Base-by-base conservation (phyloP, 1,140 invertebrate species). In the Sitobion miscanthi region DNA sequence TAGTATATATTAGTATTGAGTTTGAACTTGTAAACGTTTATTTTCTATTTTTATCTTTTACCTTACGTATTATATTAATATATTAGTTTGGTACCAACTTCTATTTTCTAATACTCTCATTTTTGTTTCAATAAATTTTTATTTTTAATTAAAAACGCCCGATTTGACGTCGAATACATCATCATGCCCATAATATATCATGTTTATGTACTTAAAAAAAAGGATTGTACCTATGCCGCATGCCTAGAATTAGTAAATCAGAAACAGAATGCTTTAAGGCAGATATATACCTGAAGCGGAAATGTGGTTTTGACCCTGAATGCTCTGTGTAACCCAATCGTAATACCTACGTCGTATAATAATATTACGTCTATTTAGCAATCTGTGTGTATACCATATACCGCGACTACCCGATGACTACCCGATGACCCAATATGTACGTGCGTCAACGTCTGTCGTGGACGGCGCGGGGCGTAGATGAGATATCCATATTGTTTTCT, bases 261-360 rank as follows among this genome's bases (percentile, higher is more conserved):
- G 5, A 87, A 87, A 87, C 20, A 30, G 6, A 87, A 87, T 87
- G 86, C 86, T 3, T 49, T 49, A 47, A 49, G 14, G 30, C 49
- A 77, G 62, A 49, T n/a, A 87, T 49, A 49, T 87, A 42, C 42
- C 30, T 49, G 20, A 87, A 87, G 47, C 45, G 47, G 86, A 87
- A 49, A 49, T 87, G 45, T 87, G 47, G 42, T 87, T 87, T 87
- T 87, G 86, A 87, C 86, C 86, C 45, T 87, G 86, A 87, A 87
- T 45, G 23, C 1, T 49, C 30, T 47, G n/a, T 87, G 30, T 30
- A 49, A 47, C 86, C 30, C 45, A 87, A 87, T 49, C 86, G n/a
- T 52, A 87, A 87, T 87, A 86, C 42, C 11, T 86, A 86, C 25
- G 62, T n/a, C 62, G 62, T n/a, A 77, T 17, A 77, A 77, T 77